These are phyloP conservation scores for Cynocephalus volans DNA, from an alignment of 2,113 vertebrate species.

Conservation along the genomic window DNA sequence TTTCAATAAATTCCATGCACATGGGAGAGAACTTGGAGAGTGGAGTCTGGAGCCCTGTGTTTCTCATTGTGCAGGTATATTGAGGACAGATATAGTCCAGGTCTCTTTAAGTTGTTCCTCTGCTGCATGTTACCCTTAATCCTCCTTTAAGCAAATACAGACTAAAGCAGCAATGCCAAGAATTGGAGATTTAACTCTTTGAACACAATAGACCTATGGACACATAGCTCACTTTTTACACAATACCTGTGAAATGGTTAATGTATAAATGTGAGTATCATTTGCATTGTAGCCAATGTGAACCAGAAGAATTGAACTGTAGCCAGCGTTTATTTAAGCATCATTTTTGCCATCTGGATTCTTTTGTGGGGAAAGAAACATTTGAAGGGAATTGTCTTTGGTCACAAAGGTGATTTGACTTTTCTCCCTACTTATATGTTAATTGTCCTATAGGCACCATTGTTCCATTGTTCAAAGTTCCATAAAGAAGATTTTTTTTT, in stretches of 20 bases:
- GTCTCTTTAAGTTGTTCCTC: constrained; percentile 86
- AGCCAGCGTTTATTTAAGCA: constrained; percentile 91
- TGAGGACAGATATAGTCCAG: constrained; percentile 81
- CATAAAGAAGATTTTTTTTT: constrained; percentile 78
- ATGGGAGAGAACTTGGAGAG: constrained; percentile 82
- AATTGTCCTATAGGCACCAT: constrained; percentile 85
- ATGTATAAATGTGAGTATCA: constrained; percentile 87
- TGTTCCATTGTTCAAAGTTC: constrained; percentile 88
- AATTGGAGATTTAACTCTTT: constrained; percentile 84
- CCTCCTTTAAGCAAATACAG: constrained; percentile 85
- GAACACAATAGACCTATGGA: constrained; percentile 70
- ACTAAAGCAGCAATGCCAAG: constrained; percentile 72
- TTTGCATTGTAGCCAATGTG: constrained; percentile 89
- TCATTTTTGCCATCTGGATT: constrained; percentile 92
- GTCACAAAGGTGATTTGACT: constrained; percentile 89
- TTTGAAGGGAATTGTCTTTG: constrained; percentile 88
- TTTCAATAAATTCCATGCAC: constrained; percentile 90
- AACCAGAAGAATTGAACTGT: constrained; percentile 89
- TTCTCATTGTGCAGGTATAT: constrained; percentile 83
- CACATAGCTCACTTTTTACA: constrained; percentile 77
- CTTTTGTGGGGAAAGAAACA: constrained; percentile 86
- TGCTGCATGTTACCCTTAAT: constrained; percentile 88
- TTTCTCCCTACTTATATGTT: constrained; percentile 88
- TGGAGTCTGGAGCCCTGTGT: constrained; percentile 77
- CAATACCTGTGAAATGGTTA: constrained; percentile 90